Evolutionary conservation across 1,140 invertebrate genomes (phyloP).

Genomic region (Drosophila truncata): DNA sequence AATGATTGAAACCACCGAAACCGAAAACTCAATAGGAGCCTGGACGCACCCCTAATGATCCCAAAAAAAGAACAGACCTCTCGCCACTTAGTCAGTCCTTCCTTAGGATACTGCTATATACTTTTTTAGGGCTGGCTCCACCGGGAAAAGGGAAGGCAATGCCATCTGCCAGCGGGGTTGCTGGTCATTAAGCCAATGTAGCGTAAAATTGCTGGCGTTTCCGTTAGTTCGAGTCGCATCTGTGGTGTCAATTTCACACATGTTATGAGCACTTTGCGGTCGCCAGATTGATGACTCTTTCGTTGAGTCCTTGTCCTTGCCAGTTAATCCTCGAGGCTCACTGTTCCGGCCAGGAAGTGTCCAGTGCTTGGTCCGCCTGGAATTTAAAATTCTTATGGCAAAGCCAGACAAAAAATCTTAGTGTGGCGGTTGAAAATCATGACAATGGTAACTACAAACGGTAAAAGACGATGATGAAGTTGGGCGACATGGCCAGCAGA

Average conservation of each 20-base stretch:
- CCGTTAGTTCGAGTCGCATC: slow-evolving; percentile 55
- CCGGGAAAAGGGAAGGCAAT: slow-evolving; percentile 13
- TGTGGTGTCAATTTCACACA: slow-evolving; percentile 82
- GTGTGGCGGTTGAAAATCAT: slow-evolving; percentile 72
- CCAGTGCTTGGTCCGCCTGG: slow-evolving; percentile 11
- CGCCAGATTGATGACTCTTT: slow-evolving; percentile 71
- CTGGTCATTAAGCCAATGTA: slow-evolving; percentile 80
- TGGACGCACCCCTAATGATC: slow-evolving; percentile 21
- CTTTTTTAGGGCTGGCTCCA: slow-evolving; percentile 40
- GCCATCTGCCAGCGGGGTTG: slow-evolving; percentile 53
- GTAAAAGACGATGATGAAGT: slow-evolving; percentile 73
- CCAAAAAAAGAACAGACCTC: slow-evolving; percentile 24
- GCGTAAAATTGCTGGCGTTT: slow-evolving; percentile 75
- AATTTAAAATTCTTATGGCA: slow-evolving; percentile 67
- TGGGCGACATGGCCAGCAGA: slow-evolving; percentile 74
- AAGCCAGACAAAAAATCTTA: slow-evolving; percentile 36
- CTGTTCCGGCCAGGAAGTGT: slow-evolving; percentile 73
- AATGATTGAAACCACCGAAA: slow-evolving; percentile 7
- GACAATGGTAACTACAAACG: slow-evolving; percentile 59
- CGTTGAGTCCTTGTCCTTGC: slow-evolving; percentile 47
- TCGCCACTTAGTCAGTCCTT: slow-evolving; percentile 23
- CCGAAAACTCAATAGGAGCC: slow-evolving; percentile 10
- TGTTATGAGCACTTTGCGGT: slow-evolving; percentile 77
- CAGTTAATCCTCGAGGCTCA: slow-evolving; percentile 13
- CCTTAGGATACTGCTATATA: background rate